Conservation (phyloP, 2,113 vertebrate species). For the Clarias macrocephalus region DNA sequence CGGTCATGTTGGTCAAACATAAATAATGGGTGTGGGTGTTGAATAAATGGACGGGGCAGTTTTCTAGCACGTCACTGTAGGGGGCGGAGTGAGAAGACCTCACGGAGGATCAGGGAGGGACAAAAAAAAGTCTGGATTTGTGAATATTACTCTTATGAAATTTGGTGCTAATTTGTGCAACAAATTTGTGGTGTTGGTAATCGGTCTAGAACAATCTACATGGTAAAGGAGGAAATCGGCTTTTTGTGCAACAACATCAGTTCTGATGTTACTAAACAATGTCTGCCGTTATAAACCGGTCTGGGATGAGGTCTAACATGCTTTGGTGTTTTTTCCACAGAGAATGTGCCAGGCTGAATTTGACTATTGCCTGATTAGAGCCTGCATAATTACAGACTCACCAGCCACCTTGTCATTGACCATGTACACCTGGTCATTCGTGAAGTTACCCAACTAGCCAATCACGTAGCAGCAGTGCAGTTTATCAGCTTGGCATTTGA, state of each 20-base stretch:
- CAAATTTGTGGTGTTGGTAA: too few relatives aligned
- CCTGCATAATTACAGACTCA: neutral
- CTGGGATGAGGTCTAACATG: neutral
- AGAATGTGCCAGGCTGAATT: neutral
- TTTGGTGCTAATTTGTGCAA: too few relatives aligned
- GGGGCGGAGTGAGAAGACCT: slow-evolving; percentile 58
- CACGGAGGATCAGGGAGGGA: neutral
- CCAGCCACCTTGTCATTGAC: neutral
- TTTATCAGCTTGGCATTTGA: neutral
- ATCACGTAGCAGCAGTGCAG: neutral
- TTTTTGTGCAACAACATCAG: too few relatives aligned
- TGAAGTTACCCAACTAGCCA: neutral
- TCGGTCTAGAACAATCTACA: too few relatives aligned
- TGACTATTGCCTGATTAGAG: neutral
- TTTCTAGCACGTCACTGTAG: neutral
- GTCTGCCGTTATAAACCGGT: too few relatives aligned
- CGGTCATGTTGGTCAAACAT: slow-evolving; percentile 51
- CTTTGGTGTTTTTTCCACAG: neutral
- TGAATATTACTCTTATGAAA: too few relatives aligned
- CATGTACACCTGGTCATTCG: neutral
- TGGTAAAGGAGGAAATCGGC: too few relatives aligned
- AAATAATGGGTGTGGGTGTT: slow-evolving; percentile 16
- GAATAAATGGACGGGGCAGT: neutral
- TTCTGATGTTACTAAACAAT: too few relatives aligned
- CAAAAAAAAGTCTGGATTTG: too few relatives aligned